Evolutionary conservation across 2,113 vertebrate genomes (phyloP).

Genomic region (Gobio gobio): DNA sequence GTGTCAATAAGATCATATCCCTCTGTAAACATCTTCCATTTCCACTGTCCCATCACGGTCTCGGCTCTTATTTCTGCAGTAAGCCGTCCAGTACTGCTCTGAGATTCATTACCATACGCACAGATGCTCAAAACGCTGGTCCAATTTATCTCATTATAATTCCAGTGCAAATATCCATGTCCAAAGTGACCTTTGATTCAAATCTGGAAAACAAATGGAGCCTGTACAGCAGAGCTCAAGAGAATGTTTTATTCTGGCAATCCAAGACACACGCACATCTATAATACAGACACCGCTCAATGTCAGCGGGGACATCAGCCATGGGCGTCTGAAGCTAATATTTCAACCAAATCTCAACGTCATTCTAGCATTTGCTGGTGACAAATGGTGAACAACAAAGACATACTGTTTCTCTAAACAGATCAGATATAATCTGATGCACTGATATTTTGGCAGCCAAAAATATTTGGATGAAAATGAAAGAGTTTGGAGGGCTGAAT

Average conservation of each 20-base stretch:
- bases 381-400: background rate
- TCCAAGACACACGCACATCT: slow-evolving; percentile 36
- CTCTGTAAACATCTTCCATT: background rate
- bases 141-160: slow-evolving; percentile 31
- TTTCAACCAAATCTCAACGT: slow-evolving; percentile 31
- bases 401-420: background rate
- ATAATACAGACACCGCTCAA: slow-evolving; percentile 21
- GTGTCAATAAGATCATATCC: too few relatives aligned
- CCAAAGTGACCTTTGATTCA: slow-evolving; percentile 50
- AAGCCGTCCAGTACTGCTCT: background rate
- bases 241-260: slow-evolving; percentile 47
- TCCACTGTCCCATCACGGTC: background rate
- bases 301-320: slow-evolving; percentile 32
- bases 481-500: background rate
- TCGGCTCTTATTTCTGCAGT: too few relatives aligned
- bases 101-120: background rate
- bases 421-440: background rate
- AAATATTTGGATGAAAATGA: background rate
- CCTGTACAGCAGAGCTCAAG: slow-evolving; percentile 5
- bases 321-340: background rate
- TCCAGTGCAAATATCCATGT: slow-evolving; percentile 42
- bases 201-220: slow-evolving; percentile 41
- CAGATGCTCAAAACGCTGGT: slow-evolving; percentile 25
- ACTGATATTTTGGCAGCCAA: background rate
- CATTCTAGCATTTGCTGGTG: background rate